phyloP scores from a whole-genome alignment of 2,888 invertebrate genomes.

The Abrostola tripartita region DNA sequence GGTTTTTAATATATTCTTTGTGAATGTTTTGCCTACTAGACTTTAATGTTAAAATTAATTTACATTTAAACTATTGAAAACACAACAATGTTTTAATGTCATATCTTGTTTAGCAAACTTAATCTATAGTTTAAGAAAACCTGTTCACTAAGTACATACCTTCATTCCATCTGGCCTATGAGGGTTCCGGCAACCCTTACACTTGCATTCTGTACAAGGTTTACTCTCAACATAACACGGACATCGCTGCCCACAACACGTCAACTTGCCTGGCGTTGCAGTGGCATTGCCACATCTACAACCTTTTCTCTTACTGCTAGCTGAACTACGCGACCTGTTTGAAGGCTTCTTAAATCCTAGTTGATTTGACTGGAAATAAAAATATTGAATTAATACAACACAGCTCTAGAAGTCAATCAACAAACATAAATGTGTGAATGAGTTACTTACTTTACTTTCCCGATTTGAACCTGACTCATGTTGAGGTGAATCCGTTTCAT shows the following conservation, averaged over 20 bases:
- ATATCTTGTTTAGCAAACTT: no score
- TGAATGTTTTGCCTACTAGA: no score
- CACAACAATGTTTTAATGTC: no score
- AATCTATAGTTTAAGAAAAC: no score
- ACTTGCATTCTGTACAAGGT: constrained; percentile 96
- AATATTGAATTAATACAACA: constrained; percentile 49
- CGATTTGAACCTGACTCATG: constrained; percentile 72
- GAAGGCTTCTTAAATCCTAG: constrained; percentile 85
- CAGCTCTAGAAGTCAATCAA: constrained; percentile 51
- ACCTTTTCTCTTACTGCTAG: constrained; percentile 90
- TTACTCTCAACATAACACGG: constrained; percentile 97
- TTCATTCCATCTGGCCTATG: constrained; percentile 94
- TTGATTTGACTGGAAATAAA: constrained; percentile 76
- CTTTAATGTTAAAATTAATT: no score
- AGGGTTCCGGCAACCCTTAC: constrained; percentile 97
- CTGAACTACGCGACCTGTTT: constrained; percentile 80
- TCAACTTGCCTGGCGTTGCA: constrained; percentile 95
- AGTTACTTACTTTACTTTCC: constrained; percentile 77
- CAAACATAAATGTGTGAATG: constrained; percentile 29
- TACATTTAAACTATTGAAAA: no score
- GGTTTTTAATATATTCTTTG: no score
- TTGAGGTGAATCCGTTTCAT: constrained; percentile 84
- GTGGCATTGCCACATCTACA: constrained; percentile 98
- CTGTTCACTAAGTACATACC: constrained; percentile 74
- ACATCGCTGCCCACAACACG: constrained; percentile 97